phyloP scores from a whole-genome alignment of 92 coral and sea anemone species.

The Paramuricea clavata region DNA sequence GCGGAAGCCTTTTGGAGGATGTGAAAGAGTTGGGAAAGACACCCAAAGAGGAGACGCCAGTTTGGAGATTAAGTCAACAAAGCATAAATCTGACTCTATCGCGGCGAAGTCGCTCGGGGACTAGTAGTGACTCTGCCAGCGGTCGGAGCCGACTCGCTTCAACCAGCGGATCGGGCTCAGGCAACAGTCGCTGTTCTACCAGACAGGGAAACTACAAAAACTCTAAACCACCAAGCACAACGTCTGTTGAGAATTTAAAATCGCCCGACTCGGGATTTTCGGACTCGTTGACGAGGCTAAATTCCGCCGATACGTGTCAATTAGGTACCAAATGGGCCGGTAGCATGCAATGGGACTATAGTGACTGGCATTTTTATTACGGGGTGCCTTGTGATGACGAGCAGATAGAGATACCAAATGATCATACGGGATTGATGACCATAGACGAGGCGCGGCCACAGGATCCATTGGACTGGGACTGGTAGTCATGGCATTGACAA shows the following conservation, averaged over 20 bases:
- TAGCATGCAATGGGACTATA: slow-evolving; percentile 48
- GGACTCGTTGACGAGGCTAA: slow-evolving; percentile 13
- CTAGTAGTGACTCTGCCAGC: slow-evolving; percentile 13
- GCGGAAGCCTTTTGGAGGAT: not conserved
- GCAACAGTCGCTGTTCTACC: slow-evolving; percentile 42
- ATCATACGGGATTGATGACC: slow-evolving; percentile 8
- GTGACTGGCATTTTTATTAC: slow-evolving; percentile 23
- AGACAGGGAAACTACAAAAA: not conserved
- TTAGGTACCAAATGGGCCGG: slow-evolving; percentile 46
- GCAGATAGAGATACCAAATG: slow-evolving; percentile 4
- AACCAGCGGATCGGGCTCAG: slow-evolving; percentile 27
- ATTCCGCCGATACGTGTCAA: slow-evolving; percentile 28
- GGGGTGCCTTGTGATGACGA: slow-evolving; percentile 10
- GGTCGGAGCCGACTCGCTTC: slow-evolving; percentile 23
- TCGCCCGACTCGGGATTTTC: slow-evolving; percentile 51
- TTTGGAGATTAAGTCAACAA: slow-evolving; percentile 43
- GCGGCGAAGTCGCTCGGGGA: slow-evolving; percentile 23
- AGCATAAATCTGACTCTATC: slow-evolving; percentile 27
- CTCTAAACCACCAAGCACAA: not conserved
- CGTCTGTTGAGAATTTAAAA: slow-evolving; percentile 10
- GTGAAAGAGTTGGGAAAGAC: not conserved
- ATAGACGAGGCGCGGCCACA: slow-evolving; percentile 42
- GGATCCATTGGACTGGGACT: slow-evolving; percentile 51
- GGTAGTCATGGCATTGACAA: not conserved
- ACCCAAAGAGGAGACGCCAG: slow-evolving; percentile 21